Percentiles rank a stretch among this genome's conserved stretches.
These are phyloP conservation scores for Epinotia brunnichana DNA, from an alignment of 2,888 invertebrate species.

Conservation along the genomic window DNA sequence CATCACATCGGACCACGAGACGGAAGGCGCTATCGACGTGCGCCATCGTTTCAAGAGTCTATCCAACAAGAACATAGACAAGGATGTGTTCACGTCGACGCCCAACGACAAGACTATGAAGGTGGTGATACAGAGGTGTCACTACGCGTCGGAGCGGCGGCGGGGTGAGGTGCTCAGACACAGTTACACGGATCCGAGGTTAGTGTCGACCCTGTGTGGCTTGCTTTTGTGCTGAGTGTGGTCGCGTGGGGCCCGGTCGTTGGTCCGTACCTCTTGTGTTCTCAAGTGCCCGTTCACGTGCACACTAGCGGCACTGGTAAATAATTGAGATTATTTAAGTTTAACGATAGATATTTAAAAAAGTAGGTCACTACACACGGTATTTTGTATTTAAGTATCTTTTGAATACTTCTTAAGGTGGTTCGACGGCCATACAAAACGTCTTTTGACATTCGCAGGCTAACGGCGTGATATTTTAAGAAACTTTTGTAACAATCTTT, in stretches of 20 bases:
- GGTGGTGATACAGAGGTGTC: slow-evolving; percentile 41
- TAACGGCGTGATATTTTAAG: no score
- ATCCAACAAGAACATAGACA: slow-evolving; percentile 61
- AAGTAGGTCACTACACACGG: no score
- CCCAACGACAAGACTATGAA: slow-evolving; percentile 54
- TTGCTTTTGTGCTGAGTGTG: slow-evolving; percentile 44
- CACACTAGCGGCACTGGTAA: no score
- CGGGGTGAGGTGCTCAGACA: slow-evolving; percentile 59
- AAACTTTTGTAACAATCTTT: no score
- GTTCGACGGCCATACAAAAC: no score
- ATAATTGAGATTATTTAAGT: no score
- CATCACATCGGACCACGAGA: slow-evolving; percentile 69
- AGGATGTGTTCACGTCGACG: slow-evolving; percentile 63
- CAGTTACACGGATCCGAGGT: slow-evolving; percentile 74
- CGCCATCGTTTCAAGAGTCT: slow-evolving; percentile 63
- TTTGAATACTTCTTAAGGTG: no score
- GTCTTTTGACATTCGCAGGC: no score
- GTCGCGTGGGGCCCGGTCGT: slow-evolving; percentile 17
- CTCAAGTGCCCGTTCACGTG: no score
- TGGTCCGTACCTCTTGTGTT: background rate
- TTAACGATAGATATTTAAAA: no score
- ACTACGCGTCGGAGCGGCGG: slow-evolving; percentile 46
- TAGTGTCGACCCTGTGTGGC: slow-evolving; percentile 55
- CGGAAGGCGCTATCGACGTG: slow-evolving; percentile 64
- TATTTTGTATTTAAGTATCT: no score